These are phyloP conservation scores for Nettapus auritus DNA, from an alignment of 2,113 vertebrate species.

Conservation along the genomic window DNA sequence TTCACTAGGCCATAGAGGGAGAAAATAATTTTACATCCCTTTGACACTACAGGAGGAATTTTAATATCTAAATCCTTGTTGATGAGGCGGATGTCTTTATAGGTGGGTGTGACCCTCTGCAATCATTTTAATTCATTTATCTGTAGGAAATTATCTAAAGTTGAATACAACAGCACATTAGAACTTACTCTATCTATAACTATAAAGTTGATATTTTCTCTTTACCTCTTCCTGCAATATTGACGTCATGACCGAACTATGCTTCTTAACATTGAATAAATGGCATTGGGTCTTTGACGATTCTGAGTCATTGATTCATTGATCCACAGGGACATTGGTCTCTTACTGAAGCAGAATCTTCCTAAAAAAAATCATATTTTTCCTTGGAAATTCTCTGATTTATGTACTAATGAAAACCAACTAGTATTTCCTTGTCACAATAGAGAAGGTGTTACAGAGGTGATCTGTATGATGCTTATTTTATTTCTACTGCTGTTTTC, in stretches of 20 bases:
- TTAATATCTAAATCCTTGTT: background rate
- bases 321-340: background rate
- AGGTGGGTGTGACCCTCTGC: background rate
- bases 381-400: background rate
- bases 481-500: background rate
- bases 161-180: accelerated
- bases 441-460: background rate
- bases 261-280: background rate
- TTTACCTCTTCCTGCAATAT: background rate
- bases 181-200: background rate
- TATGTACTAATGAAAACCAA: background rate
- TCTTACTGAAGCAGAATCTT: background rate
- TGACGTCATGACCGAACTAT: background rate
- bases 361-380: background rate
- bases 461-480: background rate
- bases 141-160: background rate
- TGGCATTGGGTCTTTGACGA: background rate
- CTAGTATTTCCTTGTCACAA: background rate
- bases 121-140: background rate
- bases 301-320: background rate
- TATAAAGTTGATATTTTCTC: background rate
- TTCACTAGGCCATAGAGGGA: background rate
- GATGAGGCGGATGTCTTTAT: background rate
- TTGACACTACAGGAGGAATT: background rate
- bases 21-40: background rate